A percentile compares a stretch with the other conserved stretches of the same genome.
These are phyloP conservation scores for Mobula hypostoma DNA, from an alignment of 2,113 vertebrate species.

Conservation along the genomic window DNA sequence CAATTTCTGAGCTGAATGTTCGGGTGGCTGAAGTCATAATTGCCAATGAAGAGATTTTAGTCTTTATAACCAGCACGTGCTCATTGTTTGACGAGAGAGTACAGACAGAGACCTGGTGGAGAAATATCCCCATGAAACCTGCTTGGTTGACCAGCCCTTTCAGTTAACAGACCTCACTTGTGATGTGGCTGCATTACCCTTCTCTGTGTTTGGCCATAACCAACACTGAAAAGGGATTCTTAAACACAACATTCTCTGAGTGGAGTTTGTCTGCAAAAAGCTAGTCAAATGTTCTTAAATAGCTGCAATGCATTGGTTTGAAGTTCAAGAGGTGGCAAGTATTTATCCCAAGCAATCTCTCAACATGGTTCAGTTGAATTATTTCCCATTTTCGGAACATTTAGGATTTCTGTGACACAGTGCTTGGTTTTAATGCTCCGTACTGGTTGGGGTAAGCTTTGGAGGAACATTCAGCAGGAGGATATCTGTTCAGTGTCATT, in stretches of 20 bases:
- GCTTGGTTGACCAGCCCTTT: background rate
- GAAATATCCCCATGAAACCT: background rate
- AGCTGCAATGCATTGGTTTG: background rate
- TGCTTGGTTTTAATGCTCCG: too few relatives aligned
- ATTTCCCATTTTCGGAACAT: background rate
- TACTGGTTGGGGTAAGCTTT: background rate
- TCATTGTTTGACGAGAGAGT: background rate
- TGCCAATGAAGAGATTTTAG: background rate
- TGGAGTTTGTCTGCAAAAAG: background rate
- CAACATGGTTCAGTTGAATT: background rate
- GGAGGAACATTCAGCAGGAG: background rate
- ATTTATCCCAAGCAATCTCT: background rate
- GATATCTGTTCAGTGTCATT: constrained; percentile 7
- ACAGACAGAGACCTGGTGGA: background rate
- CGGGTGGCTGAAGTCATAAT: too few relatives aligned
- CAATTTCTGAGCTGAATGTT: background rate
- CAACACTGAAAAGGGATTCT: background rate
- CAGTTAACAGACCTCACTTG: background rate
- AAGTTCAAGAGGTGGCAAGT: background rate
- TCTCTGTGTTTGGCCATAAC: background rate
- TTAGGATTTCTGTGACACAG: background rate
- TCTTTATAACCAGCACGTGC: background rate
- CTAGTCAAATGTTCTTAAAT: background rate
- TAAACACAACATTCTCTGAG: background rate
- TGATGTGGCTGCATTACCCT: background rate